A percentile compares a stretch with the other conserved stretches of the same genome.
Conservation (phyloP, 2,797 vertebrate species). For the Pterois miles region DNA sequence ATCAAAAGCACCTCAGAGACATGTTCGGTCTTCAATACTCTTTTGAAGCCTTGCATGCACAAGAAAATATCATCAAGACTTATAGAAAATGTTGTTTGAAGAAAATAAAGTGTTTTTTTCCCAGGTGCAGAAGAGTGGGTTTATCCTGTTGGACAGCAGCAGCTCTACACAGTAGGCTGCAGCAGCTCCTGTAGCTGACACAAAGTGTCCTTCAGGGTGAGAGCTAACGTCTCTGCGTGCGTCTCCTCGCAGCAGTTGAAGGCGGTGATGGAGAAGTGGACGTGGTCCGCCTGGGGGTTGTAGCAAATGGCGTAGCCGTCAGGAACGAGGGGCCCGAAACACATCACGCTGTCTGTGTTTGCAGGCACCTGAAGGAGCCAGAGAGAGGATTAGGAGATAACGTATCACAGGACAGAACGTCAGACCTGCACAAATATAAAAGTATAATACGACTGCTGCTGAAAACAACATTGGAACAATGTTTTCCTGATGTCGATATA, state of each 20-base stretch:
- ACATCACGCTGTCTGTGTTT: conserved; percentile 88
- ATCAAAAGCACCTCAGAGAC: conserved; percentile 36
- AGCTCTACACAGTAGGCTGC: conserved; percentile 72
- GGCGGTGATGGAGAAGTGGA: conserved; percentile 87
- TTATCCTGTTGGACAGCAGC: not conserved
- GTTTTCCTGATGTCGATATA: not conserved
- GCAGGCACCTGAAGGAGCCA: conserved; percentile 77
- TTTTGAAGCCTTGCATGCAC: conserved; percentile 14
- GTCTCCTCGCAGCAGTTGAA: conserved; percentile 91
- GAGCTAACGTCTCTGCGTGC: conserved; percentile 81
- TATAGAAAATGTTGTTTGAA: conserved; percentile 14
- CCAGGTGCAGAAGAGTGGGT: not conserved
- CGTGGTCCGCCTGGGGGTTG: conserved; percentile 85
- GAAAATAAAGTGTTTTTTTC: not conserved
- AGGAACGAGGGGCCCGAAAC: conserved; percentile 87
- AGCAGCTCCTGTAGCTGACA: conserved; percentile 82
- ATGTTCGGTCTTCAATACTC: not conserved
- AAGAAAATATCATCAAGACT: conserved; percentile 1
- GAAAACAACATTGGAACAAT: not conserved
- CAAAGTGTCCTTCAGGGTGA: conserved; percentile 78
- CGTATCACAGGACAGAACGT: not conserved
- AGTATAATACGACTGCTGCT: not conserved
- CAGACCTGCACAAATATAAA: not conserved
- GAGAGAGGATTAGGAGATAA: not conserved
- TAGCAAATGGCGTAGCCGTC: conserved; percentile 88